Evolutionary conservation across 1,140 invertebrate species (phyloP).

Genomic region (Belonocnema kinseyi): DNA sequence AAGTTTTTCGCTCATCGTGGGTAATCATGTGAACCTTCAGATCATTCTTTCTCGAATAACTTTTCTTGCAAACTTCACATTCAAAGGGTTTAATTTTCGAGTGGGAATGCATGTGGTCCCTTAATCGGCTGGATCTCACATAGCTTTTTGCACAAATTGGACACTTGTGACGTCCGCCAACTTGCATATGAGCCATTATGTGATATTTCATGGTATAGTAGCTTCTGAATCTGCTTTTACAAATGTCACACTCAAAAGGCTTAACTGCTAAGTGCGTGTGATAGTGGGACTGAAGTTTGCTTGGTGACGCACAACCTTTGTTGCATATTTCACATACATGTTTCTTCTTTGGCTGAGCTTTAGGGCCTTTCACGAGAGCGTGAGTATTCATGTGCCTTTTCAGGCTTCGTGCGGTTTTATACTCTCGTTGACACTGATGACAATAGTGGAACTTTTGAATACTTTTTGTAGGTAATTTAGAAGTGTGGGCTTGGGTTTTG

Average conservation of each 20-base stretch:
- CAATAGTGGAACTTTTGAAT: no score
- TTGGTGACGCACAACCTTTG: neutral
- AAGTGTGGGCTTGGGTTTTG: no score
- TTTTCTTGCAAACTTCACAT: neutral
- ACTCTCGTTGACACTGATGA: no score
- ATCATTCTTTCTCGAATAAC: neutral
- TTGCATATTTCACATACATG: constrained; percentile 4
- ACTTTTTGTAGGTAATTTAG: no score
- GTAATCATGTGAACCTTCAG: neutral
- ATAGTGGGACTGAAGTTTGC: constrained; percentile 5
- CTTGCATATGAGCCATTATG: neutral
- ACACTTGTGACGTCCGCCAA: neutral
- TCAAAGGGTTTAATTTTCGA: neutral
- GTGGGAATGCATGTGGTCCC: neutral
- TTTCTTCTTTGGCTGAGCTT: neutral
- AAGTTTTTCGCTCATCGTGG: constrained; percentile 6
- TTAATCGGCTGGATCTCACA: neutral
- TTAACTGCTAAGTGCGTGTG: neutral
- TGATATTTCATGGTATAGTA: neutral
- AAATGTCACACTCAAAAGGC: neutral
- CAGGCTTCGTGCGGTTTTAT: no score
- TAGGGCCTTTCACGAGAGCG: no score
- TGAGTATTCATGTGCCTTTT: no score
- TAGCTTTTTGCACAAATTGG: neutral
- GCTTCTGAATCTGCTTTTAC: neutral